Conservation (phyloP, 2,797 vertebrate species). For the Euthynnus affinis region DNA sequence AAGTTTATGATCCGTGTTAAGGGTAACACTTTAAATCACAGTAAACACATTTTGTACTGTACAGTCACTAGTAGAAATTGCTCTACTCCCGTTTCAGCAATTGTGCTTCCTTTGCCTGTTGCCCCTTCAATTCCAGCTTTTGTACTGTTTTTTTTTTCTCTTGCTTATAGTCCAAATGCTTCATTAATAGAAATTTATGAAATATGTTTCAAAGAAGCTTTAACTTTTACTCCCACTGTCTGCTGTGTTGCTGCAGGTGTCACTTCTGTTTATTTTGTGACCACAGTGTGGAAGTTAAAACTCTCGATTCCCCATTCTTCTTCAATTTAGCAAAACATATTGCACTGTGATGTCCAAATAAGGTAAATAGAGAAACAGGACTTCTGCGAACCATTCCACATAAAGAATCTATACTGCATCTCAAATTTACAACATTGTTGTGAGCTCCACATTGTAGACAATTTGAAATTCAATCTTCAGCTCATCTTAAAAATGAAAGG, state of each 20-base stretch:
- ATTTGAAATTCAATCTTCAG: constrained; percentile 8
- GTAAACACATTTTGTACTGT: neutral
- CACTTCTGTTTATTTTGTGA: constrained; percentile 26
- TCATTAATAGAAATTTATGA: neutral
- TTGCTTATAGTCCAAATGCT: neutral
- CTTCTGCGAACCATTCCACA: constrained; percentile 16
- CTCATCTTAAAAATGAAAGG: neutral
- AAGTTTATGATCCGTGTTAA: neutral
- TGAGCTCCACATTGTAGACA: neutral
- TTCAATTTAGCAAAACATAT: constrained; percentile 45
- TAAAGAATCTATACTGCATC: neutral
- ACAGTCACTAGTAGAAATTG: neutral
- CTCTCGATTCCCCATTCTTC: constrained; percentile 19
- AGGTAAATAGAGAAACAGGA: constrained; percentile 19
- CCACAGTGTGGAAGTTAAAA: constrained; percentile 23
- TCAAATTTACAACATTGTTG: constrained; percentile 1
- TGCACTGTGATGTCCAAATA: neutral
- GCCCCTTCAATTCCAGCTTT: neutral
- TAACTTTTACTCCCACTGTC: neutral
- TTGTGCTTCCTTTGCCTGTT: neutral
- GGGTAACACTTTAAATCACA: neutral
- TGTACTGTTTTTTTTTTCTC: constrained; percentile 20
- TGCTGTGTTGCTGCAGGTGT: neutral
- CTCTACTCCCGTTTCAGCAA: constrained; percentile 4
- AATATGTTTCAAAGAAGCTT: neutral